Evolutionary conservation across 1,140 invertebrate species (phyloP), one percentile per base, ranked within the genome.

Genomic region (Platorchestia sp.): DNA sequence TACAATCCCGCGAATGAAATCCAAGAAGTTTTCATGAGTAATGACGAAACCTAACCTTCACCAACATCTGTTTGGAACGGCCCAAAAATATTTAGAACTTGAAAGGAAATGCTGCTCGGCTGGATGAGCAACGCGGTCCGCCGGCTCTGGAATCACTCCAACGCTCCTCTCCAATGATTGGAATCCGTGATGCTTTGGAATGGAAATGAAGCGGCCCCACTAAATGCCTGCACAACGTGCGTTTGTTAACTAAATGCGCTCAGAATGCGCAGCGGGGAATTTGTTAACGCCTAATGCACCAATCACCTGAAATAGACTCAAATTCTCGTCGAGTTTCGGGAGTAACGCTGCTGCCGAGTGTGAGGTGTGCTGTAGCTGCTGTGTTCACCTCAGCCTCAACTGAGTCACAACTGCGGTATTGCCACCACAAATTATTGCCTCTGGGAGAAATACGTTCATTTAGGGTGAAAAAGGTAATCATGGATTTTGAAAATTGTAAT

Each of bases 201-300:
- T 89, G 87, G 87, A 89, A 89, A 89, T 89, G 36, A 89, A 89
- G 87, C 86, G 87, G 36, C 43, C 27, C 87, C 87, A 42, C 36
- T 89, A 44, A 89, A 89, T 44, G 87, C 87, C 43, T 75, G 10
- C 27, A 75, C 59, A 19, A 75, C 59, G 27, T 27, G 59, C 27
- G 59, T 75, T 75, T 75, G 59, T 75, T 75, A 75, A 75, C 59
- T 75, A 36, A 75, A 75, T 75, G 59, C 27, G 41, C 3, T 3
- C 41, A 6, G 87, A 89, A 89, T 42, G 87, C 87, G 43, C 22
- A 7, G 5, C 87, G 14, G 87, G 14, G 87, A 41, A 89, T 89
- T 89, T 89, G 87, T 89, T 41, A 89, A 89, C 87, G 87, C 87
- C 87, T 89, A 89, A 89, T 89, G 87, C 87, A 89, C 41, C 87